Evolutionary conservation across 2,113 vertebrate species (phyloP), one percentile per base, ranked within the genome.

Genomic region (Mormoops blainvillei): DNA sequence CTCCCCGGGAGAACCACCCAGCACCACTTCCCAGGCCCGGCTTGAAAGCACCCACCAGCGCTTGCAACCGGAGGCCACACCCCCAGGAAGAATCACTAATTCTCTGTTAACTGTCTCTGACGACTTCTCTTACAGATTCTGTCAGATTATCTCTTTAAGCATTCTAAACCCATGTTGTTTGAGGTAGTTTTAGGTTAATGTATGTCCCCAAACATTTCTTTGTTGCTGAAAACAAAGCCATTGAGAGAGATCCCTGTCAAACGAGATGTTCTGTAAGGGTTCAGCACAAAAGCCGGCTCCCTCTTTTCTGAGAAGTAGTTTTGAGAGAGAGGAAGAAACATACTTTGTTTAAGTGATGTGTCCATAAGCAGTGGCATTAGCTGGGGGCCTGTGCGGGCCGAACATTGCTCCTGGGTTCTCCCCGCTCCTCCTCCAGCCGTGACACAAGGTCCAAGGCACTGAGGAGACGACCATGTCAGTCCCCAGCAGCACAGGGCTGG

Each of bases 91-190:
- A 92, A 96, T 92, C 93, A 88, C 94, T 92, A 84, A 94, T 92
- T 92, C 97, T 92, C 94, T 84, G 87, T 80, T 92, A 96, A 96
- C 82, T 36, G 87, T 80, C 94, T 87, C 94, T 85, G 94, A 67
- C 43, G 77, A 58, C 67, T 77, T 87, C 54, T 18, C 81, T 67
- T 73, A 81, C 86, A 67, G 94, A 95, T 90, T 80, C 97, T 81
- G 45, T 61, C 96, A 90, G 97, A 97, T 97, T 87, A 96, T 87
- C 97, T 89, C 95, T 92, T 94, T 94, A 92, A 97, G 97, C 92
- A 93, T 92, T 58, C 94, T 95, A 97, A 95, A 65, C 95, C 97
- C 83, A 4, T 50, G 89, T 91, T 87, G 94, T 97, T 65, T 94
- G 97, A 95, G 95, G 95, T 93, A 96, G 87, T 89, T 96, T 97